These are phyloP conservation scores for Artemia franciscana DNA, from an alignment of 1,140 invertebrate species.

Conservation along the genomic window DNA sequence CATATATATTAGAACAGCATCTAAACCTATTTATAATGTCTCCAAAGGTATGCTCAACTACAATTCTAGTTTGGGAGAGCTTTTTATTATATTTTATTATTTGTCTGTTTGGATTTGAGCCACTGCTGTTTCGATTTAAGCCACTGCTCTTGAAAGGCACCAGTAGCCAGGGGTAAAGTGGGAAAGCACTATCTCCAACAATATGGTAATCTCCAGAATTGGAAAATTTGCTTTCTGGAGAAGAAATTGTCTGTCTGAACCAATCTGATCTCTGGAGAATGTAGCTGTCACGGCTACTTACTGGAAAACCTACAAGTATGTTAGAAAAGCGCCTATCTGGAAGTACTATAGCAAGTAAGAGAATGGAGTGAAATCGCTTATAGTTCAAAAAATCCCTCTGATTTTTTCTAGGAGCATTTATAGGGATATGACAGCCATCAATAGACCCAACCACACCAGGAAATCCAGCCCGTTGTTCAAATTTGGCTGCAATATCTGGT, in stretches of 20 bases:
- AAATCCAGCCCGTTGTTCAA: not conserved
- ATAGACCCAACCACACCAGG: slow-evolving; percentile 2
- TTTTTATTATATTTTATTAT: not conserved
- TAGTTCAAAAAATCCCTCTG: slow-evolving; percentile 6
- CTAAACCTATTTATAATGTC: not conserved
- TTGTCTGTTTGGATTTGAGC: too few relatives aligned
- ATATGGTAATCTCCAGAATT: not conserved
- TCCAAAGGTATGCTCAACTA: not conserved
- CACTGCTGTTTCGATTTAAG: too few relatives aligned
- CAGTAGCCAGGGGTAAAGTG: not conserved
- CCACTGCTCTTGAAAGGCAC: not conserved
- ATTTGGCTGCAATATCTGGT: not conserved
- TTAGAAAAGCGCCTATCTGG: not conserved
- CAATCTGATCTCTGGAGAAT: slow-evolving; percentile 1
- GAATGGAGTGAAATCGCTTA: slow-evolving; percentile 2
- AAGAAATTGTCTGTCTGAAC: not conserved
- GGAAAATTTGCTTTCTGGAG: not conserved
- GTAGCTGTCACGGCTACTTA: slow-evolving; percentile 6
- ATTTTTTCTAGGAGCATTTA: slow-evolving; percentile 2
- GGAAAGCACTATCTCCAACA: not conserved
- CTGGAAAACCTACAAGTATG: slow-evolving; percentile 5
- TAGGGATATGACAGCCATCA: slow-evolving; percentile 4
- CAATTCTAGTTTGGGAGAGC: not conserved
- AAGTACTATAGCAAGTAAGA: slow-evolving; percentile 1
- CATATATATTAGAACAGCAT: not conserved